Base-by-base conservation (phyloP, 35 echinoderm and acorn worm genomes). In the Acanthaster planci region DNA sequence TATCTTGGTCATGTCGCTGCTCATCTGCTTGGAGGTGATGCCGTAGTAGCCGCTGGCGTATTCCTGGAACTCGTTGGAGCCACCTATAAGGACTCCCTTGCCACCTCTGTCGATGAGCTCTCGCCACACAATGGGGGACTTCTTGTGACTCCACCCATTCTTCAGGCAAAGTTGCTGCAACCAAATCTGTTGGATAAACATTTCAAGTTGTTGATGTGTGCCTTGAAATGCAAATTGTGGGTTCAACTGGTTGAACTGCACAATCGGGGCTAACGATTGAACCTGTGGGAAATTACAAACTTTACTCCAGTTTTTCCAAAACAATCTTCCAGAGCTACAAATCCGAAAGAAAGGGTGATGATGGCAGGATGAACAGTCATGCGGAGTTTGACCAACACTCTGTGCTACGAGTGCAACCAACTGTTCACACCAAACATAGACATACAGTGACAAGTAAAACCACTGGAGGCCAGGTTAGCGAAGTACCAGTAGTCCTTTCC, bases 61-160 rank as follows among this genome's bases (percentile, higher is more conserved):
- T 58, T 97, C 95, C 60, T 97, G 95, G 58, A 97, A 97, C 35
- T 97, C 95, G 77, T 97, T 97, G 38, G 87, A 93, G 7, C 95
- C 95, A 38, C 95, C 95, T 52, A 97, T 97, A 8, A 97, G 87
- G 17, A 93, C 87, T 14, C 95, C 95, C 54, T 84, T 88, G 0
- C 91, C 95, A 50, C 91, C 95, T 37, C 91, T 77, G 52, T 97
- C 87, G 68, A 97, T 77, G 14, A 97, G 91, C 58, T 97, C 95
- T 88, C 95, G 86, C 95, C 95, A 97, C 29, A 97, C 84, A 22
- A 97, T 86, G 21, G 95, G 95, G 9, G 95, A 97, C 38, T 90
- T 90, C 10, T 53, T 79, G 81, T 93, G 90, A 16, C 30, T 40
- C 95, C 95, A 97, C 27, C 80, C 88, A 90, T 97, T 93, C 22